Percentiles rank a stretch among this genome's conserved stretches.
phyloP scores from a whole-genome alignment of 2,113 vertebrate genomes.

The Rhea pennata region DNA sequence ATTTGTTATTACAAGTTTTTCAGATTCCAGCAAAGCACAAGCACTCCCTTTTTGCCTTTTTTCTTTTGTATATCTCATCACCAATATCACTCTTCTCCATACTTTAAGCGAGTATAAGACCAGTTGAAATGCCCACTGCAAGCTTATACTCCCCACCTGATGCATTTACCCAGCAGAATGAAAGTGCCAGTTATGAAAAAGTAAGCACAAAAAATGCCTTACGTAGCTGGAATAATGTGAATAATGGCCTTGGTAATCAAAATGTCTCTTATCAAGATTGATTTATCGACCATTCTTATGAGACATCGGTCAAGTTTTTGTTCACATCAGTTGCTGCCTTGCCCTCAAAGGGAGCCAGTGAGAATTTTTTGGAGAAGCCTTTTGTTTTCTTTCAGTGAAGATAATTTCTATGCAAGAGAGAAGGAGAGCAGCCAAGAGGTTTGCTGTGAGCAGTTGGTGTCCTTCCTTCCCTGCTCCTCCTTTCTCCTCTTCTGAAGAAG shows the following conservation, averaged over 20 bases:
- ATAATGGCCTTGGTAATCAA: not conserved
- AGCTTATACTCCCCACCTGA: not conserved
- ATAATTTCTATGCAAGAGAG: not conserved
- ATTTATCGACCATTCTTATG: not conserved
- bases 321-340: not conserved
- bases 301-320: not conserved
- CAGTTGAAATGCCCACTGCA: not conserved
- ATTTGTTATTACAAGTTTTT: not conserved
- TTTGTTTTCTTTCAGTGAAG: not conserved
- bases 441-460: fast-evolving
- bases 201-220: not conserved
- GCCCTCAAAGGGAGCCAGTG: not conserved
- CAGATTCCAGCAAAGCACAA: not conserved
- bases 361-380: not conserved
- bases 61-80: not conserved
- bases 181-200: not conserved
- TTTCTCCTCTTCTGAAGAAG: not conserved
- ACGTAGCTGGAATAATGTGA: not conserved
- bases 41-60: not conserved
- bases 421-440: not conserved
- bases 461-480: not conserved
- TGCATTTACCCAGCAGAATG: not conserved
- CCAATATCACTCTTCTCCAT: not conserved
- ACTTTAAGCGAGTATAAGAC: not conserved
- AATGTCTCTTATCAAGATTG: not conserved